Evolutionary conservation across 2,888 invertebrate species (phyloP), one percentile per base, ranked within the genome.

Genomic region (Apomyelois bistriatella): DNA sequence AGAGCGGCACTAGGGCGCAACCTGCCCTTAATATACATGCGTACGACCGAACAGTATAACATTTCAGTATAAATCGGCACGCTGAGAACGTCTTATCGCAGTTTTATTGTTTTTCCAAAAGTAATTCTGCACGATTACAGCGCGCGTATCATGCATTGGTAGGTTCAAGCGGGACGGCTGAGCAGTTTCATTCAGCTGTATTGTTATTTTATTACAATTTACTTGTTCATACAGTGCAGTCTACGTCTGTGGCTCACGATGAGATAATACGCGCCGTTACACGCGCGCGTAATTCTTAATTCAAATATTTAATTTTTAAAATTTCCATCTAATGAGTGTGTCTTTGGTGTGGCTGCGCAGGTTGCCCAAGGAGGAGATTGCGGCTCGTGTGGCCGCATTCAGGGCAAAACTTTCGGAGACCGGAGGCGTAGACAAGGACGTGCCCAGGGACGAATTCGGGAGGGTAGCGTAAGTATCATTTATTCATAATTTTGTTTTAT

Each of bases 341-440:
- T 86, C 85, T 40, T 65, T 86, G 82, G 89, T 84, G 61, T 90
- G 85, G 83, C 75, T 84, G 87, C 92, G 72, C 86, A 97, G 98
- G 84, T 96, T 95, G 81, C 93, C 94, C 50, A 93, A 93, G 69
- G 96, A 96, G 72, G 97, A 97, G 77, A 96, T 99, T 59, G 94
- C 94, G 63, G 92, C 93, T 70, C 97, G 98, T 75, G 96, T 99
- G 61, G 94, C 95, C 55, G 94, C 95, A 52, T 99, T 97, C 88
- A 92, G 99, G 55, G 93, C 94, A 69, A 95, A 97, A 92, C 91
- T 99, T 71, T 93, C 96, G 82, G 96, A 79, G 93, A 91, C 76
- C 41, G 87, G 73, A 78, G 83, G 73, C 75, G 91, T 62, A 84
- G 86, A 87, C 40, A 90, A 88, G 72, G 85, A 94, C 70, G 89